A percentile compares a stretch with the other conserved stretches of the same genome.
phyloP scores from a whole-genome alignment of 2,888 invertebrate genomes.

The Podabrus alpinus region DNA sequence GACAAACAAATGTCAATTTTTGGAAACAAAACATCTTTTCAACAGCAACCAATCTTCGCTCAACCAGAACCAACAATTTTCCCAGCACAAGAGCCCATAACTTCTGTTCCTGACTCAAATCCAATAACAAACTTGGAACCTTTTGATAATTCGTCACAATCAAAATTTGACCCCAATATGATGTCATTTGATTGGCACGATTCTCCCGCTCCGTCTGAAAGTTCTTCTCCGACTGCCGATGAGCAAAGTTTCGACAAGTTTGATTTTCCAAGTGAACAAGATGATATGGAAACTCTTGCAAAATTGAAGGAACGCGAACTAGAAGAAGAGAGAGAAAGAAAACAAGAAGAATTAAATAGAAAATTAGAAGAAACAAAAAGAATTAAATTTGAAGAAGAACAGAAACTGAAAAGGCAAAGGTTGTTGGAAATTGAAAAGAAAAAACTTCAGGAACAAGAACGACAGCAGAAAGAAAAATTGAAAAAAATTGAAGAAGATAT shows the following conservation, averaged over 20 bases:
- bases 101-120: not conserved
- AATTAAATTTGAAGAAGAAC: slow-evolving; percentile 36
- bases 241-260: not conserved
- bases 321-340: slow-evolving; percentile 19
- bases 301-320: not conserved
- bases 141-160: not conserved
- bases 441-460: slow-evolving; percentile 24
- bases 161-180: not conserved
- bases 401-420: slow-evolving; percentile 30
- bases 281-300: not conserved
- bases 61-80: not conserved
- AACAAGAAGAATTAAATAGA: slow-evolving; percentile 26
- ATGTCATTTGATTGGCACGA: not conserved
- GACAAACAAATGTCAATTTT: not conserved
- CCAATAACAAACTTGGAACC: not conserved
- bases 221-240: not conserved
- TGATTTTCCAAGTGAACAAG: not conserved
- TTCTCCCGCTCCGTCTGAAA: not conserved
- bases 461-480: slow-evolving; percentile 19
- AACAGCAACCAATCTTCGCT: not conserved
- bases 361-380: slow-evolving; percentile 18
- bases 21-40: not conserved
- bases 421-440: slow-evolving; percentile 22
- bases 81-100: not conserved
- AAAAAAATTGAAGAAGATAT: slow-evolving; percentile 28